Percentiles rank a stretch among this genome's conserved stretches.
Conservation (phyloP, 1,140 invertebrate species). For the Zaprionus lachaisei region DNA sequence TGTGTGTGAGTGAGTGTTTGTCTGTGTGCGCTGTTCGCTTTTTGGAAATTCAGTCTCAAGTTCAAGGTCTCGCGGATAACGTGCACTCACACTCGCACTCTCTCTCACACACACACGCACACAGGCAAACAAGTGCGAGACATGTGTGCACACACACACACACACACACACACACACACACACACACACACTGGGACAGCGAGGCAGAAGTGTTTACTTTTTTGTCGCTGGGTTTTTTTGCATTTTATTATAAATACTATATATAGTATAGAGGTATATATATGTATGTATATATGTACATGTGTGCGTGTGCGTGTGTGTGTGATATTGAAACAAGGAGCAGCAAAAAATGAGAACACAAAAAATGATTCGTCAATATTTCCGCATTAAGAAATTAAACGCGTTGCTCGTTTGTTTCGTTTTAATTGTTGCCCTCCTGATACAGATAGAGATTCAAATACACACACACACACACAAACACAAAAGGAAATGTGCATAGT, state of each 20-base stretch:
- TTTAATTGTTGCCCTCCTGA: slow-evolving; percentile 39
- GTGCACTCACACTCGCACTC: slow-evolving; percentile 49
- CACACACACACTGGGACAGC: slow-evolving; percentile 16
- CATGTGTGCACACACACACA: slow-evolving; percentile 48
- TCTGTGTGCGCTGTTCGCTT: slow-evolving; percentile 65
- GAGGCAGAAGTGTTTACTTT: slow-evolving; percentile 56
- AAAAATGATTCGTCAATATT: slow-evolving; percentile 73
- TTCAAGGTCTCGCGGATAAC: slow-evolving; percentile 84
- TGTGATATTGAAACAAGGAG: slow-evolving; percentile 37
- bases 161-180: slow-evolving; percentile 35
- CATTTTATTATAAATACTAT: slow-evolving; percentile 13
- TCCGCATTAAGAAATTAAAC: slow-evolving; percentile 75
- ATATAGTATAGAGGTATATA: slow-evolving; percentile 17
- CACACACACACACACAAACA: slow-evolving; percentile 1
- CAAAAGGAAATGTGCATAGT: slow-evolving; percentile 56
- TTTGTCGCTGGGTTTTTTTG: slow-evolving; percentile 38
- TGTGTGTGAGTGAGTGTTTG: slow-evolving; percentile 35
- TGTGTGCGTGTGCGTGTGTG: neutral
- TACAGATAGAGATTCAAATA: neutral
- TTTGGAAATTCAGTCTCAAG: slow-evolving; percentile 85
- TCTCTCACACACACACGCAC: slow-evolving; percentile 38
- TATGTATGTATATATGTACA: neutral
- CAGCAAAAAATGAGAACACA: slow-evolving; percentile 22
- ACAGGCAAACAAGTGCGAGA: slow-evolving; percentile 31
- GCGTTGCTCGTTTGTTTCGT: slow-evolving; percentile 36